Evolutionary conservation across 2,113 vertebrate genomes (phyloP), one percentile per base, ranked within the genome.

Genomic region (Aramus guarauna): DNA sequence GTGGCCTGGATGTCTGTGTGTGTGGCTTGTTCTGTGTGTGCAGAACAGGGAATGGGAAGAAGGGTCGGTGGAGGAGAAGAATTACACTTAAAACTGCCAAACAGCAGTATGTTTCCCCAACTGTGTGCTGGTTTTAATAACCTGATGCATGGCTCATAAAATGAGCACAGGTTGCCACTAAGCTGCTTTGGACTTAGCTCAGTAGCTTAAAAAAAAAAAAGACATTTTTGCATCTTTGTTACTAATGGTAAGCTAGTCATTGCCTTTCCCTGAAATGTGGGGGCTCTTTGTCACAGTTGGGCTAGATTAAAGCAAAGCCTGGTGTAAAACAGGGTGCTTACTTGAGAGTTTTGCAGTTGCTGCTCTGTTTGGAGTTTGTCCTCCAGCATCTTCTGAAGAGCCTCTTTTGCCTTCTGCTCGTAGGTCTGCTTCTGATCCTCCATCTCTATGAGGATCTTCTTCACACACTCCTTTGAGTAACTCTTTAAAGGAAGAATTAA

Each of bases 401-500:
- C 98, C 19, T 98, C 98, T 96, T 99, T 97, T 67, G 98, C 98
- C 88, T 98, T 99, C 93, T 99, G 98, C 91, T 99, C 99, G 4
- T 99, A 99, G 72, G 95, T 96, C 91, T 98, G 96, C 84, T 98
- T 99, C 96, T 99, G 98, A 90, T 98, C 98, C 98, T 99, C 99
- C 99, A 99, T 99, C 93, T 99, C 98, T 63, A 99, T 41, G 68
- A 99, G 85, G 64, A 98, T 97, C 89, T 98, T 99, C 96, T 98
- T 99, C 96, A 99, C 64, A 34, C 98, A 97, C 98, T 98, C 98
- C 94, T 97, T 98, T 95, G 94, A 98, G 96, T 97, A 97, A 76
- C 91, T 98, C 98, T 98, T 95, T 21, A 94, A 92, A 95, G 68
- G 27, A 83, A 77, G 56, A 73, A 92, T 67, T 12, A 10, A 76